Evolutionary conservation across 2,113 vertebrate genomes (phyloP), one percentile per base, ranked within the genome.

Genomic region (Ammodytes dubius): DNA sequence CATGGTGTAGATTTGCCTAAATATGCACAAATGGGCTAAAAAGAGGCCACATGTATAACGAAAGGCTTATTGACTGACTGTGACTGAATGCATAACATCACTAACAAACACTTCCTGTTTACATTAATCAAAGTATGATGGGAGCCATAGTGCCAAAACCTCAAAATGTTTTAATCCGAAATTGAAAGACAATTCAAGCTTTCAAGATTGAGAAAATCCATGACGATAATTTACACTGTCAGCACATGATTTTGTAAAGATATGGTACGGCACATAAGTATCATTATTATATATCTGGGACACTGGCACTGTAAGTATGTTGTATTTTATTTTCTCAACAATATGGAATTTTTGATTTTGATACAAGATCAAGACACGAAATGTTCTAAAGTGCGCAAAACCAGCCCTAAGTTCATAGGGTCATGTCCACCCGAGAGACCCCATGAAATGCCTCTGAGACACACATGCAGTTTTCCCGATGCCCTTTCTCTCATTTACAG

Each of bases 391-490:
- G n/a, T n/a, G n/a, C n/a, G n/a, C n/a, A 54, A 37, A 43, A 73
- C 1, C 49, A 45, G 5, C 5, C 12, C 19, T 37, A 9, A 2
- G 1, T 56, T 56, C 4, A 59, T 58, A 46, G 6, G 17, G 39
- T 66, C 59, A 81, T 35, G 35, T 74, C 49, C 49, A 58, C 61
- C 59, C 56, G 27, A 54, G 58, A 68, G 14, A 61, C 43, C 64
- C 17, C 46, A 47, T 87, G 57, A 42, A 56, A 57, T 73, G 39
- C 58, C 54, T 78, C 45, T 9, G 1, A 60, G 61, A 61, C 15
- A 58, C 13, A 15, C 10, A 4, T 59, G 11, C 10, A 66, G 42
- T 61, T 64, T 35, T 71, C 5, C 19, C 49, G 70, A 15, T 54
- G 7, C 43, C 53, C 11, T 47, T 59, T 77, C 42, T 42, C 50